These are phyloP conservation scores for Azemiops feae DNA, from an alignment of 2,113 vertebrate genomes.

Conservation along the genomic window DNA sequence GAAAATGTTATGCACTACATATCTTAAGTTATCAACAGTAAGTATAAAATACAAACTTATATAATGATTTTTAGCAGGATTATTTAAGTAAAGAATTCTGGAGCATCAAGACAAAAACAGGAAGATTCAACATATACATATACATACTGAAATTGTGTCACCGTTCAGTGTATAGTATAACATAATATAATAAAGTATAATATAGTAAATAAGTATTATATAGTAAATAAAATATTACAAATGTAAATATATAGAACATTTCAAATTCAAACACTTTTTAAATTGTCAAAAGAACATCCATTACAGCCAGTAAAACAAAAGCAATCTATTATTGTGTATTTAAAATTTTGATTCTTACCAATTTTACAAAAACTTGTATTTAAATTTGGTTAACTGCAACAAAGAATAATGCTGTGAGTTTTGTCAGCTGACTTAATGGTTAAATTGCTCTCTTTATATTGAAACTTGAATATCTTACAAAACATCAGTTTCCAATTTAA, in stretches of 20 bases:
- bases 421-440: background rate
- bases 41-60: constrained; percentile 1
- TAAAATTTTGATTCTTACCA: background rate
- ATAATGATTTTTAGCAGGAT: background rate
- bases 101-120: background rate
- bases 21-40: background rate
- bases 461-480: background rate
- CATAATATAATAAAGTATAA: background rate
- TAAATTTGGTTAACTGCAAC: background rate
- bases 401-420: background rate
- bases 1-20: background rate
- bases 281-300: background rate
- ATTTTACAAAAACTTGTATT: background rate
- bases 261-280: background rate
- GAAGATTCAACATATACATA: background rate
- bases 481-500: background rate
- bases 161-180: background rate
- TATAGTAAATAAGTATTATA: background rate
- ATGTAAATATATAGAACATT: background rate
- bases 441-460: background rate
- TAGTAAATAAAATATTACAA: background rate
- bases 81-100: background rate
- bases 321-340: background rate
- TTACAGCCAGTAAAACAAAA: background rate
- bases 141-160: background rate